phyloP scores from a whole-genome alignment of 2,888 invertebrate species.

The Azorinus chamasolen region DNA sequence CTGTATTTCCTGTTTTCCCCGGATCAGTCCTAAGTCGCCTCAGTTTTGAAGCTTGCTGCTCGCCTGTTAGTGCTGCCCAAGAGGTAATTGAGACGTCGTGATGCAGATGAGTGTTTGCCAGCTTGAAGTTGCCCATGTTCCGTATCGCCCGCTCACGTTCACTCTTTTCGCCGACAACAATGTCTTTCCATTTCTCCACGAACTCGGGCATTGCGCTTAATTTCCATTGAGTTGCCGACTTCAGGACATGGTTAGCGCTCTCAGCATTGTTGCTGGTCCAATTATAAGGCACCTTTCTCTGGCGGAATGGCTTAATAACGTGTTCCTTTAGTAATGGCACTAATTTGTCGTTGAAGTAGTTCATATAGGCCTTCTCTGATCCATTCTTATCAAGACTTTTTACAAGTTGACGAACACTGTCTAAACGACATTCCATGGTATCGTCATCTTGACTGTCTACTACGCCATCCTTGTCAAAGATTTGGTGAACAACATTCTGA shows the following conservation, averaged over 20 bases:
- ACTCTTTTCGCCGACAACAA: conserved; percentile 8
- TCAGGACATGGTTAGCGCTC: conserved; percentile 41
- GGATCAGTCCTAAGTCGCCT: conserved; percentile 7
- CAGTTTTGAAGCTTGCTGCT: conserved; percentile 1
- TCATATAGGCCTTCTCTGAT: not conserved
- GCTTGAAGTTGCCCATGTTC: conserved; percentile 5
- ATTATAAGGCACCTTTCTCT: conserved; percentile 1
- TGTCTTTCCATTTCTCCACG: conserved; percentile 4
- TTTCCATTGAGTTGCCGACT: conserved; percentile 30
- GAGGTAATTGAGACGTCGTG: conserved; percentile 13
- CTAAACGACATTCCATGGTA: no score
- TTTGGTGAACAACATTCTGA: not conserved
- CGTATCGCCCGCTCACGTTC: conserved; percentile 24
- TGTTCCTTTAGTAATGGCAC: conserved; percentile 12
- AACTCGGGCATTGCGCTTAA: no score
- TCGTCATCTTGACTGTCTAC: no score
- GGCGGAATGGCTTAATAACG: conserved; percentile 9
- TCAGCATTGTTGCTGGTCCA: conserved; percentile 40
- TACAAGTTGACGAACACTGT: not conserved
- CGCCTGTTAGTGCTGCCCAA: conserved; percentile 18
- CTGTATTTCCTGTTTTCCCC: conserved; percentile 16
- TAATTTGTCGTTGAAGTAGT: conserved; percentile 9
- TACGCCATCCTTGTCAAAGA: no score
- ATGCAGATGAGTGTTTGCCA: not conserved
- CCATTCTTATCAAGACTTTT: not conserved